Conservation (phyloP, 2,888 invertebrate genomes). For the Rotaria socialis region DNA sequence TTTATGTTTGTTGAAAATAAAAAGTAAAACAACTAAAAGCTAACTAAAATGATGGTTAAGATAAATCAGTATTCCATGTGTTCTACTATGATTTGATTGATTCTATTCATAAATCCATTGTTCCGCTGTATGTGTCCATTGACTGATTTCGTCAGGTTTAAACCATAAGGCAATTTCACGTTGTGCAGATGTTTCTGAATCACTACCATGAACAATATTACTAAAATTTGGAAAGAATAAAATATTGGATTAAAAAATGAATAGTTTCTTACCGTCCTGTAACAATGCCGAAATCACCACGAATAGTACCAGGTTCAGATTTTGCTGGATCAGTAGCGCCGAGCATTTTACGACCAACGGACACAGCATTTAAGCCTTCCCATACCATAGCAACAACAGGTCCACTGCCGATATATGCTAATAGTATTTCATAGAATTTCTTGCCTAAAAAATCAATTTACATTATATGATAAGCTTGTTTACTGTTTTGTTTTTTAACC, state of each 20-base stretch:
- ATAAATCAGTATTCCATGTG: too few species aligned
- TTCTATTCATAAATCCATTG: slow-evolving; percentile 45
- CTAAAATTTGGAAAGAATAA: slow-evolving; percentile 57
- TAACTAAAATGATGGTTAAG: too few species aligned
- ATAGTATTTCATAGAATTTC: slow-evolving; percentile 88
- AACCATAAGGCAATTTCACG: slow-evolving; percentile 96
- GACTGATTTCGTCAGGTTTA: slow-evolving; percentile 68
- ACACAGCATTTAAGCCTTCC: slow-evolving; percentile 72
- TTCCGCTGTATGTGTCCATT: slow-evolving; percentile 33
- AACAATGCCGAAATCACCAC: slow-evolving; percentile 91
- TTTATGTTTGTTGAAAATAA: too few species aligned
- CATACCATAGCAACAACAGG: slow-evolving; percentile 68
- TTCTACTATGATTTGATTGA: too few species aligned
- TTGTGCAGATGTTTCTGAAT: slow-evolving; percentile 87
- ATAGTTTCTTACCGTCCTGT: slow-evolving; percentile 66
- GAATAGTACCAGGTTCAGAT: slow-evolving; percentile 91
- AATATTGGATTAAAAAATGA: neutral
- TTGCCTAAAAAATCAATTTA: slow-evolving; percentile 59
- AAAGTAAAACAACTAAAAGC: too few species aligned
- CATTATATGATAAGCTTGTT: too few species aligned
- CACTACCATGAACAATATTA: slow-evolving; percentile 94
- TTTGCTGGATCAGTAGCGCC: slow-evolving; percentile 95
- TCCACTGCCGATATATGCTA: slow-evolving; percentile 87
- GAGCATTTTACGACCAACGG: slow-evolving; percentile 88
- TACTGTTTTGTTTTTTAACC: slow-evolving; percentile 48